Base-by-base conservation (phyloP, 2,113 vertebrate genomes). In the Carassius auratus region DNA sequence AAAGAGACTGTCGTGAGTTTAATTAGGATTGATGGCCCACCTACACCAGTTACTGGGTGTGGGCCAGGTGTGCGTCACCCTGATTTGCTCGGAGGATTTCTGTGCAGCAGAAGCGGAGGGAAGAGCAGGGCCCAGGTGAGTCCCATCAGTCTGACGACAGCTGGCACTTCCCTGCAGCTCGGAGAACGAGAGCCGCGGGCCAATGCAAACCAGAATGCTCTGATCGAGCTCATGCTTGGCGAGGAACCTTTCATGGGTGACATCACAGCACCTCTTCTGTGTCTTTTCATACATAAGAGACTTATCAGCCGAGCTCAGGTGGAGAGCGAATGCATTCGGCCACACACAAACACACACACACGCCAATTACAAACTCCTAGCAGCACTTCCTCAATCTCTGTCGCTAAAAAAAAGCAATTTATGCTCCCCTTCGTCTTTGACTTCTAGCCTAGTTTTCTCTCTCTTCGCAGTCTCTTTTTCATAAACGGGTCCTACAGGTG, bases 251-350 rank as follows among this genome's bases (percentile, higher is more conserved):
- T 94, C 91, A 93, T 90, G 91, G 93, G 92, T 91, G 92, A 93
- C 92, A 91, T 88, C 81, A 75, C 84, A 71, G 36, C 66, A 90
- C 89, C 92, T 91, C 89, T 86, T 92, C 93, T 93, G 88, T 91
- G 86, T 94, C 91, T 92, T 90, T 87, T 89, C 92, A 86, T 90
- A 61, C 86, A 86, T 90, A 90, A 92, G 90, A 94, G 91, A 93
- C 92, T 94, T 94, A 94, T 94, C 94, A 91, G 89, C 87, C 50
- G 23, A 89, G 93, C 93, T 95, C 95, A 95, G 95, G 94, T 95
- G 92, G 92, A 86, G 91, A 91, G 91, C 90, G 89, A 92, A 79
- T 50, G n/a, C 17, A 52, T 55, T 85, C 85, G 84, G 73, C 61
- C 85, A 87, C 87, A 69, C 71, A 69, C 61, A 83, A 33, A 73